These are phyloP conservation scores for Drosophila hydei DNA, from an alignment of 1,140 invertebrate genomes.

Conservation along the genomic window DNA sequence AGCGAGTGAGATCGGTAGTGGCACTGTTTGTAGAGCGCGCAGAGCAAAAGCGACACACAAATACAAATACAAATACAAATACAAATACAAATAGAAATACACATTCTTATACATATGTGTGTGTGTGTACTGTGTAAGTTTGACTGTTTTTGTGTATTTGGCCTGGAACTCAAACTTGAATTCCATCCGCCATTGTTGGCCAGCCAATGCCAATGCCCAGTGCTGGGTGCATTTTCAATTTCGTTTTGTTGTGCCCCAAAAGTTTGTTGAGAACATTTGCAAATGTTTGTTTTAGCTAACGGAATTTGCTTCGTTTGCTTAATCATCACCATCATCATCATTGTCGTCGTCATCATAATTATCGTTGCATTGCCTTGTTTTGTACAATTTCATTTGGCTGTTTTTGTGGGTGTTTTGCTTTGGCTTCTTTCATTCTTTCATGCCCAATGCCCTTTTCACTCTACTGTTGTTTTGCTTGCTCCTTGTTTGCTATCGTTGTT, in stretches of 20 bases:
- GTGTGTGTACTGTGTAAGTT: conserved; percentile 4
- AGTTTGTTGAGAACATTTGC: conserved; percentile 80
- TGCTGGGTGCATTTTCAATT: conserved; percentile 55
- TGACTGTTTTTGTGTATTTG: conserved; percentile 50
- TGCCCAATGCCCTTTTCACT: conserved; percentile 29
- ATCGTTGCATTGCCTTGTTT: conserved; percentile 47
- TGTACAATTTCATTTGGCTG: conserved; percentile 50
- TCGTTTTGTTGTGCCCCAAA: conserved; percentile 50
- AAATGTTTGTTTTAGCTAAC: conserved; percentile 80
- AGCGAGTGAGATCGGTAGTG: conserved; percentile 29
- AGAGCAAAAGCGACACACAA: conserved; percentile 44
- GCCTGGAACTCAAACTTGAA: conserved; percentile 51
- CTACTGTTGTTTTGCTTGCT: conserved; percentile 49
- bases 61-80: conserved; percentile 29
- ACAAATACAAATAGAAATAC: conserved; percentile 15
- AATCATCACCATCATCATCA: conserved; percentile 46
- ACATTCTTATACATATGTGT: not conserved
- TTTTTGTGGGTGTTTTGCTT: conserved; percentile 50
- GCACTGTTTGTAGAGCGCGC: conserved; percentile 68
- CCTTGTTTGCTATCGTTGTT: conserved; percentile 66
- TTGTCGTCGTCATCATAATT: conserved; percentile 35
- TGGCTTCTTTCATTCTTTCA: conserved; percentile 58
- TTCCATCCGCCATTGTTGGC: not conserved
- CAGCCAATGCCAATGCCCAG: conserved; percentile 20
- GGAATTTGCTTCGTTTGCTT: conserved; percentile 72